These are phyloP conservation scores for Austrolebias charrua DNA, from an alignment of 2,797 vertebrate genomes.

Conservation along the genomic window DNA sequence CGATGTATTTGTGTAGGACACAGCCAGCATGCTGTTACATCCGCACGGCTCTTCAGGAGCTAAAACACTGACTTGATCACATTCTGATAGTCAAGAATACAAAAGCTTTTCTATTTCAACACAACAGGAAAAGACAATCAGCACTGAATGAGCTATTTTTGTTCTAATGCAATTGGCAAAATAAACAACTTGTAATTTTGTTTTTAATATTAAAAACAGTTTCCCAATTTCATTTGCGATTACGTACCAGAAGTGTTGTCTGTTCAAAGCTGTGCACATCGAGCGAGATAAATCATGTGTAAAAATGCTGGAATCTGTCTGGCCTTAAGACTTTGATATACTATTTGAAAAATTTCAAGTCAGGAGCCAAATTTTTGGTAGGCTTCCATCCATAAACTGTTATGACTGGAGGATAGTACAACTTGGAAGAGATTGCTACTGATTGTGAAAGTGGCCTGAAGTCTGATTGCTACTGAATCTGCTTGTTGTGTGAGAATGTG, in stretches of 20 bases:
- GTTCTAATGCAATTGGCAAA: neutral
- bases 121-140: neutral
- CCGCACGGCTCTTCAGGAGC: neutral
- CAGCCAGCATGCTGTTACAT: neutral
- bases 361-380: neutral
- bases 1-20: neutral
- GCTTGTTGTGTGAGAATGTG: neutral
- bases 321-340: constrained; percentile 4
- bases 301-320: neutral
- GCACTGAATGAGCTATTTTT: no score
- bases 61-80: neutral
- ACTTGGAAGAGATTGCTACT: constrained; percentile 10
- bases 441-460: constrained; percentile 16
- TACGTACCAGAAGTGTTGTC: no score
- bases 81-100: neutral
- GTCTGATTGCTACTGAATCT: neutral
- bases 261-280: no score
- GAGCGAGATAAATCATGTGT: neutral
- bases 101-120: neutral
- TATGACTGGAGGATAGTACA: constrained; percentile 17
- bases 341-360: neutral
- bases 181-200: neutral
- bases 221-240: neutral
- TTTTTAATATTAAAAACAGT: neutral
- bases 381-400: constrained; percentile 12